Conservation (phyloP, 2,888 invertebrate genomes). For the Scrobipalpa costella region DNA sequence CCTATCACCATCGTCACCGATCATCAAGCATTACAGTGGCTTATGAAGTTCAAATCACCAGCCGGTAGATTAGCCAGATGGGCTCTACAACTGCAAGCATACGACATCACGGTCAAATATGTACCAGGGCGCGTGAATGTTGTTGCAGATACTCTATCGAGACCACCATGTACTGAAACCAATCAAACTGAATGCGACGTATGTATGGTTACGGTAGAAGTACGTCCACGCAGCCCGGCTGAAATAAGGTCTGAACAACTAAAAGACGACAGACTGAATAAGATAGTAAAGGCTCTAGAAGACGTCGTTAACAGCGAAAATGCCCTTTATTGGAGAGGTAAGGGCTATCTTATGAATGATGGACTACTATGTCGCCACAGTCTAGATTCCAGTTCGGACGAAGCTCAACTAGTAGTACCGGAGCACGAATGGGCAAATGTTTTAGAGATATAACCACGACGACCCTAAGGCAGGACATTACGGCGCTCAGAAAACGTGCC, state of each 20-base stretch:
- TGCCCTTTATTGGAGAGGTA: conserved; percentile 29
- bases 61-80: conserved; percentile 31
- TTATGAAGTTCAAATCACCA: conserved; percentile 26
- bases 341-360: conserved; percentile 34
- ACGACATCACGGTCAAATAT: conserved; percentile 27
- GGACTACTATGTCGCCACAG: conserved; percentile 37
- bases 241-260: conserved; percentile 12
- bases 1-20: conserved; percentile 18
- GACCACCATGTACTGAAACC: conserved; percentile 19
- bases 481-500: conserved; percentile 27
- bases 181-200: background rate
- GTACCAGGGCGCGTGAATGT: conserved; percentile 27
- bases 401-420: conserved; percentile 35
- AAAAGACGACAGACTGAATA: background rate
- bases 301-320: conserved; percentile 2
- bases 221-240: background rate
- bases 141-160: conserved; percentile 27
- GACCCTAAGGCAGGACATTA: conserved; percentile 40
- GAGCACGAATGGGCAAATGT: conserved; percentile 32
- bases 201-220: conserved; percentile 5
- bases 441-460: conserved; percentile 36
- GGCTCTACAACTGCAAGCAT: conserved; percentile 30
- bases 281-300: conserved; percentile 1
- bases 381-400: conserved; percentile 30
- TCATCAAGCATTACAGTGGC: conserved; percentile 29